phyloP scores from a whole-genome alignment of 2,113 vertebrate genomes.

The Zosterops japonicus region DNA sequence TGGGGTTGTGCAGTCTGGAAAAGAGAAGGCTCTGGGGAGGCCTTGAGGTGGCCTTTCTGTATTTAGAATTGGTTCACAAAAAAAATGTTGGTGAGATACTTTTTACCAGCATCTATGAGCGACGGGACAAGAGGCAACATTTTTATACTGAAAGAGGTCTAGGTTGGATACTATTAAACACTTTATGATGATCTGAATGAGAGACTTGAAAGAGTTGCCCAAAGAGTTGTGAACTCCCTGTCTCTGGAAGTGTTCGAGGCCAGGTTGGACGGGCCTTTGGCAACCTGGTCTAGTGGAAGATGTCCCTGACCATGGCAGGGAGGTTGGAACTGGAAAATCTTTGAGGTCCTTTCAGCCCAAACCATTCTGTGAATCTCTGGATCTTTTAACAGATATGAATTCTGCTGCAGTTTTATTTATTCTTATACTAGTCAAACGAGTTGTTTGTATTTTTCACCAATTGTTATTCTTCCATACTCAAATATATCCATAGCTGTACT shows the following conservation, averaged over 20 bases:
- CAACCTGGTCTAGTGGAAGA: background rate
- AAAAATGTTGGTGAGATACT: background rate
- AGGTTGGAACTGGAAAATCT: background rate
- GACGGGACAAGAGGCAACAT: background rate
- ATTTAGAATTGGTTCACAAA: background rate
- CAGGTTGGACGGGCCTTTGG: background rate
- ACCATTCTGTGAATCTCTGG: background rate
- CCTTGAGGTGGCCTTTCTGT: background rate
- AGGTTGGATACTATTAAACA: background rate
- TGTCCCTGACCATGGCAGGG: background rate
- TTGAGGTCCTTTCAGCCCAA: background rate
- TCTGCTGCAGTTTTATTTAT: background rate
- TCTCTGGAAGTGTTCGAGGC: background rate
- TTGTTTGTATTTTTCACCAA: background rate
- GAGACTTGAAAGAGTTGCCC: background rate
- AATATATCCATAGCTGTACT: background rate
- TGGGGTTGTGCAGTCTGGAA: background rate
- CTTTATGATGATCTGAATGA: fast-evolving
- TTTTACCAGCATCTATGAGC: background rate
- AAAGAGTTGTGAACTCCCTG: background rate
- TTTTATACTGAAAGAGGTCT: background rate
- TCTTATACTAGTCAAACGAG: background rate
- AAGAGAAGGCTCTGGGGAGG: background rate
- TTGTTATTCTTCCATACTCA: background rate
- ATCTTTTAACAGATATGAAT: background rate